These are phyloP conservation scores for Phacellophora camtschatica DNA, from an alignment of 30 jellyfish, hydroid and myxozoan species.

Conservation along the genomic window DNA sequence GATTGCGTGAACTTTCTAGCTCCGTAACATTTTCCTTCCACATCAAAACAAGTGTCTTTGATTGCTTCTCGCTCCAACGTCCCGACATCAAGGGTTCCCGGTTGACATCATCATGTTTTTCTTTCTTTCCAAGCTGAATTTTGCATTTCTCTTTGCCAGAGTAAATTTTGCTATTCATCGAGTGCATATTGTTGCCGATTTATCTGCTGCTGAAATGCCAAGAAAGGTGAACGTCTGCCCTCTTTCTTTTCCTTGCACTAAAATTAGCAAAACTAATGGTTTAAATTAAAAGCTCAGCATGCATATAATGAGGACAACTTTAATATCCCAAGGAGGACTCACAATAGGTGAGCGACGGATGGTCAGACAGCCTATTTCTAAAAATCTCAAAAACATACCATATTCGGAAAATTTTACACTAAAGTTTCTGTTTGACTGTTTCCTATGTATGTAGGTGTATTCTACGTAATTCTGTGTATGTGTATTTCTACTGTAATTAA, in stretches of 20 bases:
- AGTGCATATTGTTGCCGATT: not conserved
- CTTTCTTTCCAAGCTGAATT: not conserved
- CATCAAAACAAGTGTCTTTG: not conserved
- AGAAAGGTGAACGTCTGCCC: not conserved
- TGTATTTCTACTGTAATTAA: not conserved
- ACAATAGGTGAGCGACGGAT: too few species aligned
- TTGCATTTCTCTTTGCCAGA: not conserved
- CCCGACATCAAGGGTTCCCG: not conserved
- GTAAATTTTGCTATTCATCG: not conserved
- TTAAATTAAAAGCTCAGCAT: too few species aligned
- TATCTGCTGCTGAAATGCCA: not conserved
- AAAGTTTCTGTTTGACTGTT: too few species aligned
- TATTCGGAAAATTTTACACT: too few species aligned
- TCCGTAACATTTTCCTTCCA: constrained; percentile 23
- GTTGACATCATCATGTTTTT: not conserved
- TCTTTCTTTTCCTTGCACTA: not conserved
- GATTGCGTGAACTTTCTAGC: constrained; percentile 16
- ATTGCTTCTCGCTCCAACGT: constrained; percentile 27
- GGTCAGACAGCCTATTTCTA: too few species aligned
- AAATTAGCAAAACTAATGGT: too few species aligned
- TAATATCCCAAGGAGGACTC: too few species aligned
- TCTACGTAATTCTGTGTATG: not conserved
- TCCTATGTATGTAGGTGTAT: too few species aligned
- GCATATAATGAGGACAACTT: too few species aligned
- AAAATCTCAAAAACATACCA: too few species aligned